Conservation (phyloP, 2,113 vertebrate species). For the Coptodon bakossiorum region DNA sequence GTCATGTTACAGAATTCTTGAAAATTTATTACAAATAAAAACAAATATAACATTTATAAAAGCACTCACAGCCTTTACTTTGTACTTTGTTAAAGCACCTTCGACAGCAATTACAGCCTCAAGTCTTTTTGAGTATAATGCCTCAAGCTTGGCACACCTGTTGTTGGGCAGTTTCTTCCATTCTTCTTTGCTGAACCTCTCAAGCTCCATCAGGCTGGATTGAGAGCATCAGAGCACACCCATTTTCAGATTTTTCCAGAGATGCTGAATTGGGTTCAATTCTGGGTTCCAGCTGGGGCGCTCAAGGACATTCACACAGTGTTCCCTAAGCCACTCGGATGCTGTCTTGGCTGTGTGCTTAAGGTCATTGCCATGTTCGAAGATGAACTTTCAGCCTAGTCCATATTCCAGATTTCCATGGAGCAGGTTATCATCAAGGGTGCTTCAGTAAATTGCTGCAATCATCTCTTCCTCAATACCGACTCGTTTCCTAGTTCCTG, state of each 20-base stretch:
- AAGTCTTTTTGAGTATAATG: neutral
- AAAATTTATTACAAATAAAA: neutral
- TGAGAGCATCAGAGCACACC: neutral
- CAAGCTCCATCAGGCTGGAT: neutral
- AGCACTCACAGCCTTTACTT: neutral
- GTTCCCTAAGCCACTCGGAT: neutral
- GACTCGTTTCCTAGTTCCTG: neutral
- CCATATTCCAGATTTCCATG: neutral
- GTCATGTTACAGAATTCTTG: neutral
- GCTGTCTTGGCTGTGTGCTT: neutral
- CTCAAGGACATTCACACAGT: neutral
- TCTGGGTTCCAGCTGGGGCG: neutral
- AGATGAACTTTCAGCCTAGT: neutral
- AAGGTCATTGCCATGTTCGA: neutral
- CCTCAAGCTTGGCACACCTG: neutral
- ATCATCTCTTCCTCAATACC: neutral
- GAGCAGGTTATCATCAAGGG: neutral
- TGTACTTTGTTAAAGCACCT: neutral
- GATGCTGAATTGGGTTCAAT: neutral
- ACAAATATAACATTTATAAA: neutral
- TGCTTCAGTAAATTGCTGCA: neutral
- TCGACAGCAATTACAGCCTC: neutral
- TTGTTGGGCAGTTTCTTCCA: neutral
- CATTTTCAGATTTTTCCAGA: neutral
- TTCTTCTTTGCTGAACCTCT: neutral